A percentile compares a stretch with the other conserved stretches of the same genome.
These are phyloP conservation scores for Tetragnatha montana DNA, from an alignment of 2,888 invertebrate species.

Conservation along the genomic window DNA sequence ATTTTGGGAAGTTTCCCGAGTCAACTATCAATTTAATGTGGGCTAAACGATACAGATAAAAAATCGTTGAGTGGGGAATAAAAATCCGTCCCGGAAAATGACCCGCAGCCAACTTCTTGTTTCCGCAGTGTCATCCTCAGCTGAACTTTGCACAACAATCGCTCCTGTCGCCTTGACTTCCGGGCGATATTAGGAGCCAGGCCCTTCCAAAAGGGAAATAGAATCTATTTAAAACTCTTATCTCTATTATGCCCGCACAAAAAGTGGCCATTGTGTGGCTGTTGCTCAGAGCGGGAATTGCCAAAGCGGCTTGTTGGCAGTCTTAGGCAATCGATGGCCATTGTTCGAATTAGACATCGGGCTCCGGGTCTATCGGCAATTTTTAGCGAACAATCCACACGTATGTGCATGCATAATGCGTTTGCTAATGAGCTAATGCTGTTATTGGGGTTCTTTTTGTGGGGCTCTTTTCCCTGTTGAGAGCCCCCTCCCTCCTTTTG, in stretches of 20 bases:
- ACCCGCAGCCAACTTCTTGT: slow-evolving; percentile 31
- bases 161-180: slow-evolving; percentile 35
- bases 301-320: not conserved
- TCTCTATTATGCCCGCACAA: slow-evolving; percentile 24
- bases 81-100: slow-evolving; percentile 45
- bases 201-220: slow-evolving; percentile 5
- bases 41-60: slow-evolving; percentile 66
- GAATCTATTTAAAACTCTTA: slow-evolving; percentile 34
- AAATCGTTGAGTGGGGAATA: slow-evolving; percentile 34
- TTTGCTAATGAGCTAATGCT: not conserved
- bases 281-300: not conserved
- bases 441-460: not conserved
- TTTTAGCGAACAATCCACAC: not conserved
- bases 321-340: not conserved
- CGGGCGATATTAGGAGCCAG: slow-evolving; percentile 29
- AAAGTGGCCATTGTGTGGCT: not conserved
- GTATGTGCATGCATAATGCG: not conserved
- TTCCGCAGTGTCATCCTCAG: slow-evolving; percentile 20
- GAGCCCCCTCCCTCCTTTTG: not conserved
- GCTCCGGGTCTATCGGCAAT: not conserved
- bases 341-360: not conserved
- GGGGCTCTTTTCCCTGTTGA: not conserved
- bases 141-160: slow-evolving; percentile 30
- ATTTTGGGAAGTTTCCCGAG: slow-evolving; percentile 51
- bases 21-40: slow-evolving; percentile 66